Evolutionary conservation across 2,797 vertebrate genomes (phyloP), one percentile per base, ranked within the genome.

Genomic region (Sarcophilus harrisii): DNA sequence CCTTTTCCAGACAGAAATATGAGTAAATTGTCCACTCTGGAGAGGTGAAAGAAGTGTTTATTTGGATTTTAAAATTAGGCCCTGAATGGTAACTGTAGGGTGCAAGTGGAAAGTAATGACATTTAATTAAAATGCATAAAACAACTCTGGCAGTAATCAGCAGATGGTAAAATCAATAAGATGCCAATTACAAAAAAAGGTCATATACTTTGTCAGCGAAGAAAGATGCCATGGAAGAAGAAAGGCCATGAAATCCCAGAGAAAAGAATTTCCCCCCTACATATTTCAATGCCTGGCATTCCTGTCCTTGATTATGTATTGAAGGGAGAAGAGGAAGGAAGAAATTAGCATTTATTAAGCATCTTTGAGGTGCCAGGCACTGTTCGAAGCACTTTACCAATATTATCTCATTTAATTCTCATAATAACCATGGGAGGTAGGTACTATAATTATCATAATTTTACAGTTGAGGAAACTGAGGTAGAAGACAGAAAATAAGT

Each of bases 51-150:
- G 55, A 87, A 87, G 73, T 49, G 38, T 49, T 87, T 87, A 87
- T 87, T 87, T 49, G 38, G 24, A 87, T 87, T 87, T 87, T 87
- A 87, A 87, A 87, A 87, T 87, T 49, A 87, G 38, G 3, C 0
- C 0, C 32, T 62, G 21, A n/a, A 73, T 92, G 9, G 55, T 94
- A 16, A 93, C 21, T 14, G n/a, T 91, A 94, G 28, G 27, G 21
- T 66, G 10, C 90, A 54, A 24, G 12, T 55, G 45, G 94, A 57
- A 10, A 57, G 24, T 95, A 93, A 91, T 55, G 11, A 38, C 59
- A 94, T 92, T 96, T 93, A 91, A 95, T 9, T 92, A 91, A 58
- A 93, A 93, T 90, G 38, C 14, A 57, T 89, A 58, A 58, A 96
- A 59, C 24, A 73, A 89, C 55, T 92, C 93, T 93, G 27, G 90